Conservation (phyloP, 2,797 vertebrate species). For the Eutrigla gurnardus region DNA sequence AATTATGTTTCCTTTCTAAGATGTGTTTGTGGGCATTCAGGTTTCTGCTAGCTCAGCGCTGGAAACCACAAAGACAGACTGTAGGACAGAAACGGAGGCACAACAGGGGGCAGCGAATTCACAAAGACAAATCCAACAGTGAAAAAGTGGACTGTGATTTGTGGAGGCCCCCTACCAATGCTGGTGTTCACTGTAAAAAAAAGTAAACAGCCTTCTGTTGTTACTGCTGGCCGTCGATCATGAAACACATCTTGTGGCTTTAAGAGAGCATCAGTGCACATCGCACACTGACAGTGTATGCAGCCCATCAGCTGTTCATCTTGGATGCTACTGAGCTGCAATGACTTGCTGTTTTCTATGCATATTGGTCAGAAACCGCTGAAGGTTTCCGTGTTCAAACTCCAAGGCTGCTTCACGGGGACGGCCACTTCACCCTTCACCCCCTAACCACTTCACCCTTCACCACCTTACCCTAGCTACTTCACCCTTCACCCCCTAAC, state of each 20-base stretch:
- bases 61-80: constrained; percentile 35
- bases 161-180: constrained; percentile 1
- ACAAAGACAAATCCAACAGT: constrained; percentile 26
- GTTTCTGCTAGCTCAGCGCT: constrained; percentile 3
- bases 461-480: no score
- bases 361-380: not conserved
- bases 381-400: not conserved
- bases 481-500: no score
- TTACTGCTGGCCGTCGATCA: constrained; percentile 17
- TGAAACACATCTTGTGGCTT: constrained; percentile 20
- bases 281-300: constrained; percentile 4
- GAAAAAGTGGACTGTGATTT: constrained; percentile 24
- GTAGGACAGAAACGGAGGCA: constrained; percentile 24
- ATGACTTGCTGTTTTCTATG: not conserved
- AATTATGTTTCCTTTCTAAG: constrained; percentile 9
- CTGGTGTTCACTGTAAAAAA: constrained; percentile 51
- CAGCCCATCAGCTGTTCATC: constrained; percentile 31
- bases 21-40: constrained; percentile 13
- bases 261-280: constrained; percentile 32
- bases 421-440: not conserved
- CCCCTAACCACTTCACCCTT: no score
- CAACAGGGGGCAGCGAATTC: constrained; percentile 24
- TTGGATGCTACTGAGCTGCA: constrained; percentile 11
- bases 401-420: constrained; percentile 9
- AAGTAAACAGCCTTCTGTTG: constrained; percentile 35